Percentiles rank a stretch among this genome's conserved stretches.
phyloP scores from a whole-genome alignment of 2,888 invertebrate genomes.

The Acleris emargana region DNA sequence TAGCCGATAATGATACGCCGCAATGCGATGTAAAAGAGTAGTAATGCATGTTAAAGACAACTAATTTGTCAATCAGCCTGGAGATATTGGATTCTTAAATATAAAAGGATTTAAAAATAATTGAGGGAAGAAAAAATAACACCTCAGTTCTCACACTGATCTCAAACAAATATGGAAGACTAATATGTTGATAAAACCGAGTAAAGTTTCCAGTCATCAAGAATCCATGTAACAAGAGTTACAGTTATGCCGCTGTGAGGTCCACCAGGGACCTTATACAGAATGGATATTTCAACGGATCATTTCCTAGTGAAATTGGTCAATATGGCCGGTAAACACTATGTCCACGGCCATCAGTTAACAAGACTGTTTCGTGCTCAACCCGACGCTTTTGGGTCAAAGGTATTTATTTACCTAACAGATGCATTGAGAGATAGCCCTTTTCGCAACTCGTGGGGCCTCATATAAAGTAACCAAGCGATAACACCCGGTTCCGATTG shows the following conservation, averaged over 20 bases:
- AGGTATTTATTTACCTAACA: conserved; percentile 74
- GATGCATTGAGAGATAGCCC: conserved; percentile 59
- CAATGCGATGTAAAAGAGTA: too few species aligned
- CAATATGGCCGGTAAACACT: conserved; percentile 40
- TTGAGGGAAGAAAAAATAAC: too few species aligned
- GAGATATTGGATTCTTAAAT: too few species aligned
- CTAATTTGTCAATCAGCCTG: too few species aligned
- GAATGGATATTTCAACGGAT: conserved; percentile 49
- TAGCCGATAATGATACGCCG: too few species aligned
- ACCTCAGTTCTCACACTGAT: too few species aligned
- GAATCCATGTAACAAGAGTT: conserved; percentile 47
- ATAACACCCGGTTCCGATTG: conserved; percentile 50
- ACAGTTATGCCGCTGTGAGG: conserved; percentile 57
- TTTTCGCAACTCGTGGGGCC: conserved; percentile 55
- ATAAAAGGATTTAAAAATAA: too few species aligned
- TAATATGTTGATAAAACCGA: background rate
- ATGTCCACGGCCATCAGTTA: conserved; percentile 54
- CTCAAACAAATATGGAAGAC: background rate
- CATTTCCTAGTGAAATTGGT: conserved; percentile 46
- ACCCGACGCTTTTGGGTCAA: conserved; percentile 68
- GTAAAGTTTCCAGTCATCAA: conserved; percentile 45
- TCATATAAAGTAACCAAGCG: conserved; percentile 52
- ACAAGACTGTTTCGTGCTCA: conserved; percentile 56
- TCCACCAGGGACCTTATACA: conserved; percentile 46
- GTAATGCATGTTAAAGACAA: too few species aligned